A percentile compares a stretch with the other conserved stretches of the same genome.
Evolutionary conservation across 2,888 invertebrate species (phyloP).

Genomic region (Endomychus coccineus): DNA sequence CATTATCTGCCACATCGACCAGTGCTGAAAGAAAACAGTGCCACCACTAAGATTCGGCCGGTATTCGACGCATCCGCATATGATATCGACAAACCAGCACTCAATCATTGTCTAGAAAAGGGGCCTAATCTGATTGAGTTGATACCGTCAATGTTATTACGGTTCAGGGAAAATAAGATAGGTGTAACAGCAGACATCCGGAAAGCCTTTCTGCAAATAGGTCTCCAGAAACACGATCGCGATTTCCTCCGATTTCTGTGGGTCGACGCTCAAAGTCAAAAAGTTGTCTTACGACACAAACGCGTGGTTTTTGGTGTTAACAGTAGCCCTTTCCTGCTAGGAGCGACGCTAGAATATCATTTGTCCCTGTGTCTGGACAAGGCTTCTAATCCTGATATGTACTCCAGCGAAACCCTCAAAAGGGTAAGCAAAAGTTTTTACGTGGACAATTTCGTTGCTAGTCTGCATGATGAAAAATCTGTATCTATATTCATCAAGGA

Average conservation of each 20-base stretch:
- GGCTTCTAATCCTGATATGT: too few relatives aligned
- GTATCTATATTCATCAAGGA: too few relatives aligned
- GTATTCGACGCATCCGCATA: slow-evolving; percentile 29
- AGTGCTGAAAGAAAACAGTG: slow-evolving; percentile 16
- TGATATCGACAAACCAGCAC: slow-evolving; percentile 20
- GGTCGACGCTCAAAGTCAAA: too few relatives aligned
- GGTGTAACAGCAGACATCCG: slow-evolving; percentile 28
- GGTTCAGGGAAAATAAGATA: slow-evolving; percentile 20
- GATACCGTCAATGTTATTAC: slow-evolving; percentile 17
- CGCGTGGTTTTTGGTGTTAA: too few relatives aligned
- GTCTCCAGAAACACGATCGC: slow-evolving; percentile 23
- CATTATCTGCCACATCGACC: slow-evolving; percentile 23
- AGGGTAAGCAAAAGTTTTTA: too few relatives aligned
- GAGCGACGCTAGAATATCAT: too few relatives aligned
- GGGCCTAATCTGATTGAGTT: slow-evolving; percentile 17
- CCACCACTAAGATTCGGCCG: slow-evolving; percentile 22
- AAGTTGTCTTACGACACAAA: too few relatives aligned
- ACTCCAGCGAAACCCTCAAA: too few relatives aligned
- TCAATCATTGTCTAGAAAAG: slow-evolving; percentile 26
- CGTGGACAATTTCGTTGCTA: too few relatives aligned
- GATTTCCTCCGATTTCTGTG: slow-evolving; percentile 29
- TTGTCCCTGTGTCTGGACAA: too few relatives aligned
- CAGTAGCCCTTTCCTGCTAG: too few relatives aligned
- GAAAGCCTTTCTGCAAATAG: slow-evolving; percentile 32
- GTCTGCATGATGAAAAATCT: too few relatives aligned